phyloP scores from a whole-genome alignment of 2,797 vertebrate genomes.

The Girardinus metallicus region DNA sequence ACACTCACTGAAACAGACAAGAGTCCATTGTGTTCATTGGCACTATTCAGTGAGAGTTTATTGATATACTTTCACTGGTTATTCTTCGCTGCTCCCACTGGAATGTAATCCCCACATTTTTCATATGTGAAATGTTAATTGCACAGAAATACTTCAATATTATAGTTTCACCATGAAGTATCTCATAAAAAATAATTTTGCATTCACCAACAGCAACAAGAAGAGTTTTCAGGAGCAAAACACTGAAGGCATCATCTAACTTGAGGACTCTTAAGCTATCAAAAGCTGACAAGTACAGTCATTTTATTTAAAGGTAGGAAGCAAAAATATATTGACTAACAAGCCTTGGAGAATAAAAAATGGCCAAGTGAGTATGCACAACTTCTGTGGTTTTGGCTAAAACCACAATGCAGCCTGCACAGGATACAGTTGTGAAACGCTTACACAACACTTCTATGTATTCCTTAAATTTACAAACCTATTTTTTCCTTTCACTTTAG shows the following conservation, averaged over 20 bases:
- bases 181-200: not conserved
- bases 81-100: constrained; percentile 47
- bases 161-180: not conserved
- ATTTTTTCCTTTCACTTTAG: not conserved
- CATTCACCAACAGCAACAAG: not conserved
- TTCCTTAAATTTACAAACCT: constrained; percentile 26
- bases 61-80: constrained; percentile 73
- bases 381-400: constrained; percentile 19
- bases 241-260: not conserved
- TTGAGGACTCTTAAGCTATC: not conserved
- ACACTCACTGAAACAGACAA: constrained; percentile 62
- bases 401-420: constrained; percentile 33
- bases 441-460: constrained; percentile 39
- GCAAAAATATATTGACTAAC: constrained; percentile 2
- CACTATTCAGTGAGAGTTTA: constrained; percentile 74
- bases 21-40: constrained; percentile 62
- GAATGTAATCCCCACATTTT: constrained; percentile 13
- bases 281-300: constrained; percentile 8
- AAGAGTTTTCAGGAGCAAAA: not conserved
- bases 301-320: not conserved
- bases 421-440: constrained; percentile 55
- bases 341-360: constrained; percentile 14
- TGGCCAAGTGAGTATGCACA: constrained; percentile 1
- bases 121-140: constrained; percentile 25
- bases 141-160: constrained; percentile 15